phyloP scores from a whole-genome alignment of 1,140 invertebrate genomes.

The Venustaconcha ellipsiformis region DNA sequence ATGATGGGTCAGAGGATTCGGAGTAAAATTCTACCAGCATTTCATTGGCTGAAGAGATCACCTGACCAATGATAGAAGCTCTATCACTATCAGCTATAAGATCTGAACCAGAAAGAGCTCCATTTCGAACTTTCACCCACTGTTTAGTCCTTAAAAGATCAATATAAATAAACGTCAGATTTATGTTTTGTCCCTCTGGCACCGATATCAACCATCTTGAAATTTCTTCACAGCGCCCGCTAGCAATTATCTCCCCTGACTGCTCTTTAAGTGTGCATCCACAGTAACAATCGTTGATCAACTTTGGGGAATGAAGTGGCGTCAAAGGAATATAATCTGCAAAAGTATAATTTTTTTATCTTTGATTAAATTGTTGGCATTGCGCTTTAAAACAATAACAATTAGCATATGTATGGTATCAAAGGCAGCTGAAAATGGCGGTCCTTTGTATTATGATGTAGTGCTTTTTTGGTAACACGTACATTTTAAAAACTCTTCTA shows the following conservation, averaged over 20 bases:
- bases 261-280: slow-evolving; percentile 38
- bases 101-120: slow-evolving; percentile 34
- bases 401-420: too few species aligned
- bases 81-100: slow-evolving; percentile 47
- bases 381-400: too few species aligned
- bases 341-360: slow-evolving; percentile 15
- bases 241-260: slow-evolving; percentile 52
- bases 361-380: too few species aligned
- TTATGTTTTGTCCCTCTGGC: slow-evolving; percentile 31
- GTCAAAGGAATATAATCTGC: slow-evolving; percentile 51
- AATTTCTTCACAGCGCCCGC: slow-evolving; percentile 52
- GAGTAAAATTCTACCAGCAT: slow-evolving; percentile 52
- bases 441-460: too few species aligned
- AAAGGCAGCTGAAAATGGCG: too few species aligned
- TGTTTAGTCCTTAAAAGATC: slow-evolving; percentile 47
- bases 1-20: slow-evolving; percentile 18
- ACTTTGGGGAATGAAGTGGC: slow-evolving; percentile 40
- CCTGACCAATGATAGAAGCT: slow-evolving; percentile 27
- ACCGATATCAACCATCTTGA: slow-evolving; percentile 51
- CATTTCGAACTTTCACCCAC: slow-evolving; percentile 56
- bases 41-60: slow-evolving; percentile 47
- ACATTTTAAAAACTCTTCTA: too few species aligned
- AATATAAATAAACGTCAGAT: slow-evolving; percentile 49
- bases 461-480: too few species aligned
- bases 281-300: slow-evolving; percentile 47